Evolutionary conservation across 2,888 invertebrate genomes (phyloP).

Genomic region (Dynastes hyllus): DNA sequence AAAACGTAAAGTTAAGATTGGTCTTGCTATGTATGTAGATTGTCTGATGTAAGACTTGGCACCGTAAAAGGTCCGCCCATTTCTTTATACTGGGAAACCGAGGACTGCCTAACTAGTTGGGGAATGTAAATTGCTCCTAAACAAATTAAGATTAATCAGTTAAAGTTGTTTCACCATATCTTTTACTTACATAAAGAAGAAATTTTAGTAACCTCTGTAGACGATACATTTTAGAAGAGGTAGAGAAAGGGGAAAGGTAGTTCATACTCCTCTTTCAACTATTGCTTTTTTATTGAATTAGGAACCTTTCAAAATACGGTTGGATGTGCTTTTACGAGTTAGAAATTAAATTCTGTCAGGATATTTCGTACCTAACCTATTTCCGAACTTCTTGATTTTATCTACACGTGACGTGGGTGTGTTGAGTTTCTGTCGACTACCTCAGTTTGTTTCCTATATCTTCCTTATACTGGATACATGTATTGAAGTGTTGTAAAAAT

Average conservation of each 20-base stretch:
- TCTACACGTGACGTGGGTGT: too few species aligned
- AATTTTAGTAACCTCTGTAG: background rate
- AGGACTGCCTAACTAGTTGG: background rate
- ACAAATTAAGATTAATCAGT: background rate
- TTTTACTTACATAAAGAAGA: background rate
- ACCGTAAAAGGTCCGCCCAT: constrained; percentile 5
- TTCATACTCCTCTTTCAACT: background rate
- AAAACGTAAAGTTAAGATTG: constrained; percentile 30
- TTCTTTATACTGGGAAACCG: background rate
- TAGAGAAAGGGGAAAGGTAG: background rate
- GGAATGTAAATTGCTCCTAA: background rate
- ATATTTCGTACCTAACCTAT: background rate
- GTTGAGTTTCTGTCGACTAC: too few species aligned
- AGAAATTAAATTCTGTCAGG: background rate
- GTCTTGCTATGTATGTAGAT: constrained; percentile 22
- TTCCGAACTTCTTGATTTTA: constrained; percentile 2
- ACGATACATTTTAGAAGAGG: background rate
- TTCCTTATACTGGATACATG: too few species aligned
- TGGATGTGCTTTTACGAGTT: background rate
- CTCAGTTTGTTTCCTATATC: too few species aligned
- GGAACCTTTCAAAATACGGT: background rate
- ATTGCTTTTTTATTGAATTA: constrained; percentile 2
- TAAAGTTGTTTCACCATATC: background rate
- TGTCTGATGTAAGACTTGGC: background rate
- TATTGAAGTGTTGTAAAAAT: too few species aligned